Evolutionary conservation across 2,113 vertebrate genomes (phyloP).

Genomic region (Charadrius vociferus): DNA sequence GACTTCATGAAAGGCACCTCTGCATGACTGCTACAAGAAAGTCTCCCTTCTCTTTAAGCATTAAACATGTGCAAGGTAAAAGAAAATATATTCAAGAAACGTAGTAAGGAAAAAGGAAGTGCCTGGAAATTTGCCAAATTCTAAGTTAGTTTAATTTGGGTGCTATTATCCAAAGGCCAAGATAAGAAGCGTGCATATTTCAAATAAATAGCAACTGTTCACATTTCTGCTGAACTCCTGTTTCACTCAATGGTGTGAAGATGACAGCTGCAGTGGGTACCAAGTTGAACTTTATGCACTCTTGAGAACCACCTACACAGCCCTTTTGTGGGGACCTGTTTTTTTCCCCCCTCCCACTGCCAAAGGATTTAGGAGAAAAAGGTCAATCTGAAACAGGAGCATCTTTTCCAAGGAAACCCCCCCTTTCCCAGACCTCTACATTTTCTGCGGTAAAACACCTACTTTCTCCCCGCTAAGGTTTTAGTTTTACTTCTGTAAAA

Average conservation of each 20-base stretch:
- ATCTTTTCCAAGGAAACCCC: neutral
- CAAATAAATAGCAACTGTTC: neutral
- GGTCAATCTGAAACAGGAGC: neutral
- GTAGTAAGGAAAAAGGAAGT: neutral
- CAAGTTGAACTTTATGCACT: neutral
- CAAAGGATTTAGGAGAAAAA: neutral
- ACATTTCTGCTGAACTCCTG: neutral
- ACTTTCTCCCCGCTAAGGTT: neutral
- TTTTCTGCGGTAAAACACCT: neutral
- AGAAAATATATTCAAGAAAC: neutral
- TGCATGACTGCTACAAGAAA: neutral
- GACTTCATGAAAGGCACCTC: constrained; percentile 27
- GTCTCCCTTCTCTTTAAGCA: neutral
- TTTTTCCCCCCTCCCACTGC: neutral
- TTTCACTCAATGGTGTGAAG: accelerated
- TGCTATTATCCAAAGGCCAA: neutral
- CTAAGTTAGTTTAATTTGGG: neutral
- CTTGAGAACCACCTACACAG: neutral
- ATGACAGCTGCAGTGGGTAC: neutral
- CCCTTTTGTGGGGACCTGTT: neutral
- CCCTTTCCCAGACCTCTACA: neutral
- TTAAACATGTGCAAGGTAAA: neutral
- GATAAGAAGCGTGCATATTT: neutral
- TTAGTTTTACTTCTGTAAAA: neutral
- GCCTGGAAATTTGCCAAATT: neutral